A percentile compares a stretch with the other conserved stretches of the same genome.
Evolutionary conservation across 2,888 invertebrate genomes (phyloP).

Genomic region (Pheosia gnoma): DNA sequence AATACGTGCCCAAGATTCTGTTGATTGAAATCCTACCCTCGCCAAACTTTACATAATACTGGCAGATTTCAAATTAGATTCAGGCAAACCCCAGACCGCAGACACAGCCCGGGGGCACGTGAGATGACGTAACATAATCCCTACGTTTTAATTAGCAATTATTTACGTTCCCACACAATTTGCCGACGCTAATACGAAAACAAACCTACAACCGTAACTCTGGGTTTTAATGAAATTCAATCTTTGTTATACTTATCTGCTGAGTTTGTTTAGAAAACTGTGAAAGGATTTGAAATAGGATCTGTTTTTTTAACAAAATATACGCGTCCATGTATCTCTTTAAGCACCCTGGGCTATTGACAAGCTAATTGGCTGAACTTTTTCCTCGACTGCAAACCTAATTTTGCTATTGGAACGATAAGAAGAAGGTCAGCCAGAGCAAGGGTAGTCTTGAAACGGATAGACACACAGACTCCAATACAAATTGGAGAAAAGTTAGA

Average conservation of each 20-base stretch:
- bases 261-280: background rate
- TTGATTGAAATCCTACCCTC: background rate
- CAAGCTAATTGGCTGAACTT: too few species aligned
- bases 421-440: too few species aligned
- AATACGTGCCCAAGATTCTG: too few species aligned
- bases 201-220: conserved; percentile 24
- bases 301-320: too few species aligned
- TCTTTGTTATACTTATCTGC: background rate
- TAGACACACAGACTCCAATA: too few species aligned
- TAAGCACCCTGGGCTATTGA: too few species aligned
- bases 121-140: conserved; percentile 21
- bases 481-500: too few species aligned
- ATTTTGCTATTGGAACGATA: too few species aligned
- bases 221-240: conserved; percentile 42
- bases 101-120: conserved; percentile 22
- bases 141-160: conserved; percentile 47
- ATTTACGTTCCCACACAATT: conserved; percentile 40
- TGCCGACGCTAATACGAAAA: conserved; percentile 30
- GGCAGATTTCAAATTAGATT: conserved; percentile 27
- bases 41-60: conserved; percentile 1
- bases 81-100: conserved; percentile 26
- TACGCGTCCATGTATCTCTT: too few species aligned
- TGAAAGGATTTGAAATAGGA: background rate
- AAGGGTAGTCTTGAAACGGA: too few species aligned
- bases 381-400: too few species aligned